phyloP scores from a whole-genome alignment of 1,140 invertebrate species.

The Drosophila tropicalis region DNA sequence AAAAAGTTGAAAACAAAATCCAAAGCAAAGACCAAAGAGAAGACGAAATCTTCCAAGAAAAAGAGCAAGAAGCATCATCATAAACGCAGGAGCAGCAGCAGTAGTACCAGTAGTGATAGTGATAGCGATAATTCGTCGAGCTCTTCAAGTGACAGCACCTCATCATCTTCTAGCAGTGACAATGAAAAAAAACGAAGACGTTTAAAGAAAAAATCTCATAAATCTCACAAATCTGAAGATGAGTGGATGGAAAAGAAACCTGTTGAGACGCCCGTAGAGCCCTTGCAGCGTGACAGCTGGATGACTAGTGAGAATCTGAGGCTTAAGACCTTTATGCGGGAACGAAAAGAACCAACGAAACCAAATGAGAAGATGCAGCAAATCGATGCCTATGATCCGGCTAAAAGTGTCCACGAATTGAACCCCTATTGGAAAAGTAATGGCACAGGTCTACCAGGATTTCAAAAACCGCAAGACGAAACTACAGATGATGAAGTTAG shows the following conservation, averaged over 20 bases:
- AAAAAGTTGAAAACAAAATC: constrained; percentile 62
- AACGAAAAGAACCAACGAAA: constrained; percentile 83
- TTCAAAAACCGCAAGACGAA: constrained; percentile 83
- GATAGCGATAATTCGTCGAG: constrained; percentile 36
- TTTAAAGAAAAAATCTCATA: constrained; percentile 43
- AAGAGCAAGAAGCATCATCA: constrained; percentile 41
- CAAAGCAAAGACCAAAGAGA: constrained; percentile 51
- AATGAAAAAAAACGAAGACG: constrained; percentile 59
- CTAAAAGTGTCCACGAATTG: constrained; percentile 89
- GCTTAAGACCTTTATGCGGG: constrained; percentile 83
- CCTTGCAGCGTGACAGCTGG: constrained; percentile 84
- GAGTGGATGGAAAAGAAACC: constrained; percentile 61
- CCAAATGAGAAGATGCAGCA: constrained; percentile 84
- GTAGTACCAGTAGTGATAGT: constrained; percentile 30
- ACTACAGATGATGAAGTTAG: constrained; percentile 21
- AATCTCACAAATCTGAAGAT: constrained; percentile 50
- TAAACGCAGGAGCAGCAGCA: constrained; percentile 30
- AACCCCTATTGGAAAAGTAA: constrained; percentile 97
- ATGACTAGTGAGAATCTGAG: constrained; percentile 84
- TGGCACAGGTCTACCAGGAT: constrained; percentile 90
- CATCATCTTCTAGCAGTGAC: constrained; percentile 25
- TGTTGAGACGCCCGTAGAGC: neutral
- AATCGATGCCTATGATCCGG: constrained; percentile 87
- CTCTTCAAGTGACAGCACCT: constrained; percentile 14
- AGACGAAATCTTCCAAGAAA: constrained; percentile 55